These are phyloP conservation scores for Sinocyclocheilus maitianheensis DNA, from an alignment of 2,113 vertebrate species.

Conservation along the genomic window DNA sequence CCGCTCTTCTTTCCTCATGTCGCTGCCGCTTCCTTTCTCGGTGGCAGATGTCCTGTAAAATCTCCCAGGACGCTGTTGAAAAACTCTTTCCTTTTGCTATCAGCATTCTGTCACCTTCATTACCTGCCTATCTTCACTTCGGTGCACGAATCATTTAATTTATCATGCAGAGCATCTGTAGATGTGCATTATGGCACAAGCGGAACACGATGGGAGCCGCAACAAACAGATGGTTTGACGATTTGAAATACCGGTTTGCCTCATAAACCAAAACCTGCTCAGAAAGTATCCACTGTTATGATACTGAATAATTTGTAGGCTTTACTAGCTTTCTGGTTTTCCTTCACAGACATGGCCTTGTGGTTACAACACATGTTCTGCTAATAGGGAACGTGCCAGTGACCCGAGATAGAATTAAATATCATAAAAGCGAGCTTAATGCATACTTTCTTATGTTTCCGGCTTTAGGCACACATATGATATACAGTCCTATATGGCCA, in stretches of 20 bases:
- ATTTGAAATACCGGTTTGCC: not conserved
- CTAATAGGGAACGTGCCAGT: not conserved
- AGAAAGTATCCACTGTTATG: not conserved
- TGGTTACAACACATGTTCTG: not conserved
- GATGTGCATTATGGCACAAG: slow-evolving; percentile 1
- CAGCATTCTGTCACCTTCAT: slow-evolving; percentile 31
- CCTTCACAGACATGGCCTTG: not conserved
- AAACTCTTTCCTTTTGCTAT: slow-evolving; percentile 38
- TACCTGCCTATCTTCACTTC: slow-evolving; percentile 16
- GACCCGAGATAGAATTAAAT: not conserved
- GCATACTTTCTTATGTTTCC: not conserved
- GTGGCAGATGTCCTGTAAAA: slow-evolving; percentile 28
- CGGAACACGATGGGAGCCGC: slow-evolving; percentile 2
- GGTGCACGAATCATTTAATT: slow-evolving; percentile 37
- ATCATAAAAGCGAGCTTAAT: not conserved
- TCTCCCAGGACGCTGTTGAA: slow-evolving; percentile 42
- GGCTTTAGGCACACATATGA: slow-evolving; percentile 3
- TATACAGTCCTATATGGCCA: not conserved
- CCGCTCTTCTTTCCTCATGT: not conserved
- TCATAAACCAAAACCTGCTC: not conserved
- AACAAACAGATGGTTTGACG: not conserved
- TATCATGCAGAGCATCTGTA: not conserved
- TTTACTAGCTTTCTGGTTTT: not conserved
- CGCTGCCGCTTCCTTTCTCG: slow-evolving; percentile 26
- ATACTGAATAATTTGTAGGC: not conserved